Conservation (phyloP, 2,797 vertebrate species). For the Sebastolobus alascanus region DNA sequence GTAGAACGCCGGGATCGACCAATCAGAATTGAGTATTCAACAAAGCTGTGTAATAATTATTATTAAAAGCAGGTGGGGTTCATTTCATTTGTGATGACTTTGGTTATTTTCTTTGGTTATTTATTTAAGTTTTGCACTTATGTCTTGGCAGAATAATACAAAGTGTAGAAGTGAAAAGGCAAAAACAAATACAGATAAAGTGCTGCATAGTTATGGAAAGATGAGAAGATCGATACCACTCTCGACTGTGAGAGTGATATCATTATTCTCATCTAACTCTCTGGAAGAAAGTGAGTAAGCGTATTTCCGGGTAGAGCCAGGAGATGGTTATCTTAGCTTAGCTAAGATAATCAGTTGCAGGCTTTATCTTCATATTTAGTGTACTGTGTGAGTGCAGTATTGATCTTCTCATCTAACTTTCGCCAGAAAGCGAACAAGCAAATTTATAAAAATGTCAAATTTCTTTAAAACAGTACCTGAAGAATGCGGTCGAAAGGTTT, state of each 20-base stretch:
- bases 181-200: neutral
- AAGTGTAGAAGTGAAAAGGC: neutral
- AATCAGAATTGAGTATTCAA: too few relatives aligned
- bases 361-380: neutral
- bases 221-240: neutral
- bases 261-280: neutral
- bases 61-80: neutral
- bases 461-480: constrained; percentile 86
- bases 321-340: neutral
- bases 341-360: neutral
- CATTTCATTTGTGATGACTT: neutral
- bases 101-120: neutral
- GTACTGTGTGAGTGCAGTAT: neutral
- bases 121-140: neutral
- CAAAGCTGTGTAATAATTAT: too few relatives aligned
- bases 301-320: neutral
- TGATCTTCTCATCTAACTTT: neutral
- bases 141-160: neutral
- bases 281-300: neutral
- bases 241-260: neutral
- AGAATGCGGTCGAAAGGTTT: constrained; percentile 94
- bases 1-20: too few relatives aligned
- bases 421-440: neutral
- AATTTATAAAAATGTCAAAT: neutral
- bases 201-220: neutral